phyloP scores from a whole-genome alignment of 2,797 vertebrate genomes.

The Catostomus latipinnis region DNA sequence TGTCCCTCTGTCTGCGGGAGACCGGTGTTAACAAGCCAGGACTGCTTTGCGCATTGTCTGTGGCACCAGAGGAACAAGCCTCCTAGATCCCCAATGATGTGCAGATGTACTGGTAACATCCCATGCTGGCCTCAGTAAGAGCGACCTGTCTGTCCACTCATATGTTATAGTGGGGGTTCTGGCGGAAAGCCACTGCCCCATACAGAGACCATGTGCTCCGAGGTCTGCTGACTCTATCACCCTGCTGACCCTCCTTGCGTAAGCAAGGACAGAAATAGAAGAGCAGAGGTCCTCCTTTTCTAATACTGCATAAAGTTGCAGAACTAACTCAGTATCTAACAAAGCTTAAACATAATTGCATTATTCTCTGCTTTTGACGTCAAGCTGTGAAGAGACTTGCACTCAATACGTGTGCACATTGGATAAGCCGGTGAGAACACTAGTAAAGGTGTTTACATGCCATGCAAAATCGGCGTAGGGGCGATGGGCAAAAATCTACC shows the following conservation, averaged over 20 bases:
- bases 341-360: too few relatives aligned
- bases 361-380: too few relatives aligned
- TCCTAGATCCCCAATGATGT: slow-evolving; percentile 40
- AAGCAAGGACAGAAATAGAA: slow-evolving; percentile 54
- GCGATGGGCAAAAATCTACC: too few relatives aligned
- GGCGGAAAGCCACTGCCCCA: slow-evolving; percentile 46
- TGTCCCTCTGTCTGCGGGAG: slow-evolving; percentile 19
- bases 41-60: slow-evolving; percentile 20
- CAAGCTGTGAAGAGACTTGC: too few relatives aligned
- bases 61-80: slow-evolving; percentile 1
- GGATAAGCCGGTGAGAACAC: too few relatives aligned
- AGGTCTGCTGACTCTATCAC: slow-evolving; percentile 54
- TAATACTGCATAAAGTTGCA: slow-evolving; percentile 5
- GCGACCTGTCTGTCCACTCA: slow-evolving; percentile 35
- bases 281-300: slow-evolving; percentile 53
- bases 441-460: too few relatives aligned
- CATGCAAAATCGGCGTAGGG: too few relatives aligned
- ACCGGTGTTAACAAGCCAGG: slow-evolving; percentile 20
- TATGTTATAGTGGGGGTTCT: slow-evolving; percentile 25
- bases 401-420: too few relatives aligned
- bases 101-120: slow-evolving; percentile 54
- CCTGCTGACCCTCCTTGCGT: slow-evolving; percentile 51
- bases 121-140: slow-evolving; percentile 44
- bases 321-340: not conserved
- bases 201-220: slow-evolving; percentile 58